Evolutionary conservation across 2,888 invertebrate species (phyloP), one percentile per base, ranked within the genome.

Genomic region (Myopa tessellatipennis): DNA sequence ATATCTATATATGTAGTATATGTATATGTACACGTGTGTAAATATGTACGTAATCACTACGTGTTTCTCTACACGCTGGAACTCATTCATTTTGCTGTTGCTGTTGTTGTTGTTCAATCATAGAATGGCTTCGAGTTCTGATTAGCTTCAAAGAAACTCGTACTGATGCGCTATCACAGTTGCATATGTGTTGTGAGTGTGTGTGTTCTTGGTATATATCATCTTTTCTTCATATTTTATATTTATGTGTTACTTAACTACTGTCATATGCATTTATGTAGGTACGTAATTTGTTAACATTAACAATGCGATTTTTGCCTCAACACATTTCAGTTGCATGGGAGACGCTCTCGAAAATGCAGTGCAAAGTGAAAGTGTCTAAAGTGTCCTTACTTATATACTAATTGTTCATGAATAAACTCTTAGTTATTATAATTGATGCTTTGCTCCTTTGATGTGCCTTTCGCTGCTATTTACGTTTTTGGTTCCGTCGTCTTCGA

Each of bases 371-470:
- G 45, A 45, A 45, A 10, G 45, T 10, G 45, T 8, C 4, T 36
- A 4, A 36, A 18, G 14, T 58, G 58, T 5, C 10, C 18, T 67
- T 10, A 38, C 10, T 38, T 67, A 38, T 6, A 10, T 69, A 69
- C 40, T 45, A 18, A 26, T 73, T 18, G 26, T 3, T 26, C 38
- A 36, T 58, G 52, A 74, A 74, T 52, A 74, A 68, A 68, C 18
- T 38, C 67, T 74, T 74, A 74, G n/a, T 26, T 36, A 52, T 68
- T 74, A 74, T 74, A 74, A 74, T 74, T 74, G 74, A 74, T 74
- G 67, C 67, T 74, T 74, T 74, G 67, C 67, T 74, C 67, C 74
- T 74, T 52, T 74, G 63, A 26, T 74, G 36, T 74, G 45, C 34
- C 18, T 6, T 26, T 45, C 52, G 40, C 36, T 34, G 2, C 16